phyloP scores from a whole-genome alignment of 2,797 vertebrate genomes.

The Sebastes diaconus region DNA sequence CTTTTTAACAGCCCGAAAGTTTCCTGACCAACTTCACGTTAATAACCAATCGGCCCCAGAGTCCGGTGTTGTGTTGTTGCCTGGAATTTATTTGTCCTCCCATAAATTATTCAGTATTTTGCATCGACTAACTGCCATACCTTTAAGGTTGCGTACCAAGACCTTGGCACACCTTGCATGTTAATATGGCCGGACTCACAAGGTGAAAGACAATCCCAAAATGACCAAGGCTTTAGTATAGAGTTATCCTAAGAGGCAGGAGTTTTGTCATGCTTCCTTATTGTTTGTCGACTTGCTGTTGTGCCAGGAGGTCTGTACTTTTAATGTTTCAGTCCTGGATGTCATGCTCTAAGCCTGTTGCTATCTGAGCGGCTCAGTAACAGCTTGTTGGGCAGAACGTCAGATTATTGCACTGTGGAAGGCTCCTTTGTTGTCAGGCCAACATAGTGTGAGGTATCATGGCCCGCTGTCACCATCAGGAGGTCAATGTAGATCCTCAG shows the following conservation, averaged over 20 bases:
- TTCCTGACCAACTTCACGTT: slow-evolving; percentile 77
- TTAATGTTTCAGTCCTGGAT: not conserved
- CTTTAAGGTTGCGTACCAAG: slow-evolving; percentile 81
- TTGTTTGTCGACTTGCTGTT: slow-evolving; percentile 6
- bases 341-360: slow-evolving; percentile 35
- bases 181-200: slow-evolving; percentile 72
- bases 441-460: slow-evolving; percentile 71
- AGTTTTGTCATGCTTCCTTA: slow-evolving; percentile 17
- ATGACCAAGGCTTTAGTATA: slow-evolving; percentile 36
- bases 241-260: slow-evolving; percentile 15
- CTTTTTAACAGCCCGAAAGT: slow-evolving; percentile 80
- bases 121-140: slow-evolving; percentile 87
- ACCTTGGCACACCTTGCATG: slow-evolving; percentile 82
- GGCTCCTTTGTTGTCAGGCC: slow-evolving; percentile 77
- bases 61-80: slow-evolving; percentile 76
- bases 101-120: slow-evolving; percentile 89
- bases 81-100: slow-evolving; percentile 83
- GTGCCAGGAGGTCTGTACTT: not conserved
- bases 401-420: slow-evolving; percentile 69
- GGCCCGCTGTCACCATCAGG: slow-evolving; percentile 69
- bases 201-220: slow-evolving; percentile 68
- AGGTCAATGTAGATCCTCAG: slow-evolving; percentile 68
- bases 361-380: slow-evolving; percentile 57
- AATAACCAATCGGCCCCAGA: slow-evolving; percentile 79
- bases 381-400: slow-evolving; percentile 74